Conservation (phyloP, 1,140 invertebrate species). For the Drosophila orena region DNA sequence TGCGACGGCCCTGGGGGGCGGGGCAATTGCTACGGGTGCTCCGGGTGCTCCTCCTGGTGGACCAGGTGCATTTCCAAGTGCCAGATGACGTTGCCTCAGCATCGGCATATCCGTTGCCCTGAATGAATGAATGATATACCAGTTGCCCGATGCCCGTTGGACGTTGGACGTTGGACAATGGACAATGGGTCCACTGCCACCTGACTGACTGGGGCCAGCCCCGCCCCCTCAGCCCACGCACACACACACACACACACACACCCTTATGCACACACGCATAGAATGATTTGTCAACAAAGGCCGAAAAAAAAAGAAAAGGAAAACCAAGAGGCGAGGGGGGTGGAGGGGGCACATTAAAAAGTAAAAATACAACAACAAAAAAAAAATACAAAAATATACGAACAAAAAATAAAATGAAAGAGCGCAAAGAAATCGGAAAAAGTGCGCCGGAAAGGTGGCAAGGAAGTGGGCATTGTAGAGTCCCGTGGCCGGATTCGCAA, state of each 20-base stretch:
- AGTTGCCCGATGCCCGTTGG: slow-evolving; percentile 17
- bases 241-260: neutral
- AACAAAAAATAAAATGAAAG: slow-evolving; percentile 12
- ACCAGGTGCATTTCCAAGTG: slow-evolving; percentile 43
- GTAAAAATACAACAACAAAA: no score
- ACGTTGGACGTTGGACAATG: slow-evolving; percentile 35
- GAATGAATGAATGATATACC: neutral
- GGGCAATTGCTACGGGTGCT: neutral
- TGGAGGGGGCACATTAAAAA: neutral
- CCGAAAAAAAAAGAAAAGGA: slow-evolving; percentile 18
- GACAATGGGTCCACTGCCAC: slow-evolving; percentile 18
- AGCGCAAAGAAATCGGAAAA: slow-evolving; percentile 30
- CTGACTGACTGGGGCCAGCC: slow-evolving; percentile 28
- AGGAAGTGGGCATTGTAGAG: slow-evolving; percentile 51
- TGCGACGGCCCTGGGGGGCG: neutral
- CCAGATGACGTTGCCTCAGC: slow-evolving; percentile 46
- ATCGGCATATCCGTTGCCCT: slow-evolving; percentile 38
- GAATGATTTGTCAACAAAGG: slow-evolving; percentile 52
- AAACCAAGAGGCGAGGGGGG: neutral
- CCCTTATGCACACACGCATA: slow-evolving; percentile 14
- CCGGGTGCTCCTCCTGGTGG: neutral
- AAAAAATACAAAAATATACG: no score
- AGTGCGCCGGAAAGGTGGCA: slow-evolving; percentile 48
- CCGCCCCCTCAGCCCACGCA: neutral
- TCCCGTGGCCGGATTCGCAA: slow-evolving; percentile 45